Evolutionary conservation across 2,113 vertebrate genomes (phyloP), one percentile per base, ranked within the genome.

Genomic region (Crotalus horridus): DNA sequence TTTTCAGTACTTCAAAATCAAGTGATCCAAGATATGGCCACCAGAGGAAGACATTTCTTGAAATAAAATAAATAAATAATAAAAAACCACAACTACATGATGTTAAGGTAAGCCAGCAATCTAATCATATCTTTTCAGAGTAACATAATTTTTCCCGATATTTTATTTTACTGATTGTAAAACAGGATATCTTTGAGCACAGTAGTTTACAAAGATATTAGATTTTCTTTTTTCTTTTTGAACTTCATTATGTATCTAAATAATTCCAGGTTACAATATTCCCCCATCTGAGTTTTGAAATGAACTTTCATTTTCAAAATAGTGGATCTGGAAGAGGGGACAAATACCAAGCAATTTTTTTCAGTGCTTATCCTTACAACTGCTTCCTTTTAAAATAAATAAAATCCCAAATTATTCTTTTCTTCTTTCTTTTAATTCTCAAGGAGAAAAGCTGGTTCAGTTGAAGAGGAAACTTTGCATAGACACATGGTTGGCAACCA

Each of bases 51-150:
- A 20, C 58, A 95, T 96, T 69, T 54, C 85, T 10, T 54, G 59
- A 11, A 29, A 92, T 0, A 43, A 43, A 55, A 3, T 69, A 26
- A 24, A 13, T 15, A 1, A 88, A 23, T 91, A 21, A 74, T 43
- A 93, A 58, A 39, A 29, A 24, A 89, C 21, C 26, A 24, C 20
- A 81, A 61, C 8, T 21, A 91, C n/a, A 54, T 43, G 94, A 4
- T 58, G 29, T 89, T 91, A 87, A 53, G 17, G 1, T 43, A 20
- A 93, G 93, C 94, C 92, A 96, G 94, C 88, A 93, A 90, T 59
- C 17, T 92, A 81, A 56, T 29, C 59, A 53, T 61, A 69, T 54
- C 15, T 48, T 54, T 92, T n/a, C 11, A 39, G 64, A 43, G 6
- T 23, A 24, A 85, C 15, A 24, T 55, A 85, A 56, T 91, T 33